Evolutionary conservation across 2,888 invertebrate genomes (phyloP), one percentile per base, ranked within the genome.

Genomic region (Ceriagrion tenellum): DNA sequence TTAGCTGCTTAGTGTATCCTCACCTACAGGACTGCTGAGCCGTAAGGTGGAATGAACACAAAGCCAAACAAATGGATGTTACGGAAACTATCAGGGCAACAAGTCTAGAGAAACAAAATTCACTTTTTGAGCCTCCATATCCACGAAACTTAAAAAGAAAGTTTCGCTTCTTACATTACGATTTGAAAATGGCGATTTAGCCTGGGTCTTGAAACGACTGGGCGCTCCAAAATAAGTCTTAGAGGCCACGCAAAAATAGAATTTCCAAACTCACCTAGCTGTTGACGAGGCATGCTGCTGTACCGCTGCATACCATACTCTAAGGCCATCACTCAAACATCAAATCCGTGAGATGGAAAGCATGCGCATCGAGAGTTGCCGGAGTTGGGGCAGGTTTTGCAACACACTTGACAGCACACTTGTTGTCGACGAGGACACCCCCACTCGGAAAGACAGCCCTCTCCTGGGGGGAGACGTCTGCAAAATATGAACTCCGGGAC

Each of bases 201-300:
- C n/a, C 69, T 26, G 8, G 69, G 69, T 69, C 47, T 47, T 47
- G 47, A 47, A 8, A 47, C 47, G 47, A 47, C 47, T 26, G 4
- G 69, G 12, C 69, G 26, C n/a, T 69, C 12, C 26, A 69, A 26
- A 20, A 69, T 10, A 69, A 69, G 26, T 47, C 47, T 47, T 47
- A 35, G 35, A 81, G 16, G n/a, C 35, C 30, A 47, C 47, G 12
- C 10, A 26, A 89, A 89, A 47, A 89, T n/a, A 89, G 20, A 89
- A 26, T 10, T n/a, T 47, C 26, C 18, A 4, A 18, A 91, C 93
- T 93, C 69, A 93, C 93, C 93, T 93, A 93, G 20, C 47, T 93
- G 93, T n/a, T 93, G 93, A 93, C 93, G 93, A 93, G 93, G 93
- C 93, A 93, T 93, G 93, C 93, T 93, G 69, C 93, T 93, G n/a